phyloP scores from a whole-genome alignment of 2,797 vertebrate species.

The Dicrostonyx torquatus region DNA sequence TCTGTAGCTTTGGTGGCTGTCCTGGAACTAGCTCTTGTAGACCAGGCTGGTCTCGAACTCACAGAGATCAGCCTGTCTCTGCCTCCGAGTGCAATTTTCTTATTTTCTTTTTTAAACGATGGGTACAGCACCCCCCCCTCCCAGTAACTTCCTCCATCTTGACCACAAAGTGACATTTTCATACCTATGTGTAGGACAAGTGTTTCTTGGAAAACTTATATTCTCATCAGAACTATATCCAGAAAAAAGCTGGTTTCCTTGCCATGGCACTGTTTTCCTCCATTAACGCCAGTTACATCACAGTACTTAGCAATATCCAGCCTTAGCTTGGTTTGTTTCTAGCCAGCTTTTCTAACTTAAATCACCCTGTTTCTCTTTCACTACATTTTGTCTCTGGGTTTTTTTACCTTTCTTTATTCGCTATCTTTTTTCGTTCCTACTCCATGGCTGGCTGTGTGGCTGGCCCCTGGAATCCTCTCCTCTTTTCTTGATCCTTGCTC shows the following conservation, averaged over 20 bases:
- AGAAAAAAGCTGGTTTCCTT: not conserved
- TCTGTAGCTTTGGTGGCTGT: too few relatives aligned
- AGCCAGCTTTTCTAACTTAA: not conserved
- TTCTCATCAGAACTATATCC: not conserved
- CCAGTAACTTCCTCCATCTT: too few relatives aligned
- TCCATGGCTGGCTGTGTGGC: not conserved
- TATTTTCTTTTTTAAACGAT: not conserved
- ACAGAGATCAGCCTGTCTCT: too few relatives aligned
- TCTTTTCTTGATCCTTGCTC: not conserved
- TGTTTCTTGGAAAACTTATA: constrained; percentile 36
- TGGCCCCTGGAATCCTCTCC: not conserved
- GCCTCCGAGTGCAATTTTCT: not conserved
- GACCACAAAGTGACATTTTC: not conserved
- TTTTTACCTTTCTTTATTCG: not conserved
- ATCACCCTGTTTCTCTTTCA: not conserved
- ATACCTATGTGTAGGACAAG: not conserved
- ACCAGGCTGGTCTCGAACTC: too few relatives aligned
- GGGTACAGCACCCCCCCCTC: not conserved
- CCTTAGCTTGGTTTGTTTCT: not conserved
- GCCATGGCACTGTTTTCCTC: not conserved
- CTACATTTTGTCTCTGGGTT: not conserved
- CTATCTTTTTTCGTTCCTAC: not conserved
- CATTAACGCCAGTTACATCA: not conserved
- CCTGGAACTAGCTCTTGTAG: too few relatives aligned
- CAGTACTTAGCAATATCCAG: not conserved